Evolutionary conservation across 2,888 invertebrate species (phyloP), one percentile per base, ranked within the genome.

Genomic region (Thelaira solivaga): DNA sequence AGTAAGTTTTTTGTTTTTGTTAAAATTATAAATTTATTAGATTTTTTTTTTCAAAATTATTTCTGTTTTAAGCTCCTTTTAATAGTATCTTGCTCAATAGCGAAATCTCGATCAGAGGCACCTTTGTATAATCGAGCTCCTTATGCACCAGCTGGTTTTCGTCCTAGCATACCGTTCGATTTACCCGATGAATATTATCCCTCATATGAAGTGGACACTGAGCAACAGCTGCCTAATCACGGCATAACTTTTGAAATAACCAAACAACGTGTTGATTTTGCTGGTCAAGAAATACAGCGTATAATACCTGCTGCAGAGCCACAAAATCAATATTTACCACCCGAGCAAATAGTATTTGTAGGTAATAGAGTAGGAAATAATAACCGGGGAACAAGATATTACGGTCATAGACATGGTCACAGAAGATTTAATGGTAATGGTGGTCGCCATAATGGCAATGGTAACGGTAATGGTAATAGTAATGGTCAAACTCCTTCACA

Each of bases 141-240:
- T 1, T 90, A 90, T 82, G 85, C 88, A 1, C 83, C 90, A 2
- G 82, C 88, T 4, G 89, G 90, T 7, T 90, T 88, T 89, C 88
- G 86, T 34, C 90, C 90, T 10, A 82, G 83, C 22, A 83, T 84
- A 20, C 84, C 86, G 3, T 89, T 90, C 55, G 81, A 83, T 24
- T 72, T 90, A n/a, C 90, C 90, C 4, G 81, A 81, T 22, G 83
- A 85, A 68, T 84, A 83, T 68, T 64, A 83, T 18, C 82, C 85
- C 0, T 81, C 84, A 3, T 69, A 24, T 16, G 53, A 61, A 0
- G 78, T 62, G 4, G 53, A 75, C 2, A 76, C 81, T 36, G 57
- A 69, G 11, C 80, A 81, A 36, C 76, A 74, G 34, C 49, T 69
- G 3, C 29, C 62, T 1, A 64, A 73, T n/a, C 74, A 59, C n/a